phyloP scores from a whole-genome alignment of 2,113 vertebrate species.

The Chaenocephalus aceratus region DNA sequence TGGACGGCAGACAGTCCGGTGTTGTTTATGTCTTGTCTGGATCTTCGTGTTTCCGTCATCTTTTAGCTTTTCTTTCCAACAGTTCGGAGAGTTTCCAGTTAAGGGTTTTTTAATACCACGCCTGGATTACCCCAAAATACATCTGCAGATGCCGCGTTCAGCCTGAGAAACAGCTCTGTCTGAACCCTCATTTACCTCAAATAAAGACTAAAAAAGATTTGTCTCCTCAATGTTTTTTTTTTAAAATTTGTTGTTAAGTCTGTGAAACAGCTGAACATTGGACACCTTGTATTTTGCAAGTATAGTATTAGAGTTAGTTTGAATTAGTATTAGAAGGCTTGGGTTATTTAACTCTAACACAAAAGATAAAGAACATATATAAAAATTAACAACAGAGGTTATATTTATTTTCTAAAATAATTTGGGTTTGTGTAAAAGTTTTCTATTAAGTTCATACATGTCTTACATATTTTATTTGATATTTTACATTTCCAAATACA shows the following conservation, averaged over 20 bases:
- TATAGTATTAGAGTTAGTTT: too few relatives aligned
- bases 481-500: too few relatives aligned
- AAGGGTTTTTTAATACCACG: conserved; percentile 46
- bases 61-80: not conserved
- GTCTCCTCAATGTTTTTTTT: not conserved
- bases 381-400: too few relatives aligned
- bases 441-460: too few relatives aligned
- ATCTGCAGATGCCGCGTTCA: not conserved
- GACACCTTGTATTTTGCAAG: too few relatives aligned
- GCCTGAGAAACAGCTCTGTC: conserved; percentile 13
- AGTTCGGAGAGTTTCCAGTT: conserved; percentile 27
- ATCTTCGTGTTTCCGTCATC: not conserved
- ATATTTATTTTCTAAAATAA: too few relatives aligned
- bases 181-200: conserved; percentile 46
- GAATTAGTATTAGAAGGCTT: too few relatives aligned
- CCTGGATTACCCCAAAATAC: not conserved
- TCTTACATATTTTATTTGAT: too few relatives aligned
- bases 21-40: conserved; percentile 12
- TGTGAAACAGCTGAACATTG: too few relatives aligned
- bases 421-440: too few relatives aligned
- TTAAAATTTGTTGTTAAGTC: not conserved
- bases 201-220: conserved; percentile 49
- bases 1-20: not conserved
- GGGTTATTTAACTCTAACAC: too few relatives aligned
- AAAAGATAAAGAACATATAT: too few relatives aligned